Evolutionary conservation across 2,113 vertebrate species (phyloP).

Genomic region (Alligator mississippiensis): DNA sequence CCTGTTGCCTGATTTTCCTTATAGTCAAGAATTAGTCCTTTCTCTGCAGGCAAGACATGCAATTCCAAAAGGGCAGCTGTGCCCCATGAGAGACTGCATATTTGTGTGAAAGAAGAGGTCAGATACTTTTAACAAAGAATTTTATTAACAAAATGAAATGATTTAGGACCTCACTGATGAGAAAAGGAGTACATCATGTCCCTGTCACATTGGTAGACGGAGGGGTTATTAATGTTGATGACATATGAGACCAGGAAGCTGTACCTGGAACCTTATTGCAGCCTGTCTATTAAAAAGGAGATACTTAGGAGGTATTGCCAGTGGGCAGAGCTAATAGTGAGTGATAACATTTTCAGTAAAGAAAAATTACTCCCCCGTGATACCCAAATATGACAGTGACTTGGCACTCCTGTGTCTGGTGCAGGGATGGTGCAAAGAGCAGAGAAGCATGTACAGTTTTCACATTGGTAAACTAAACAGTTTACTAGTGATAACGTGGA

Average conservation of each 20-base stretch:
- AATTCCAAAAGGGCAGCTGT: neutral
- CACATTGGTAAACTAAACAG: neutral
- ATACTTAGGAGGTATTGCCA: slow-evolving; percentile 6
- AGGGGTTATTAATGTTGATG: slow-evolving; percentile 14
- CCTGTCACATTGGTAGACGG: neutral
- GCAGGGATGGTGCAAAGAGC: neutral
- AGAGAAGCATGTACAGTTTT: neutral
- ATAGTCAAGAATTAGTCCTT: neutral
- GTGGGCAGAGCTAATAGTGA: neutral
- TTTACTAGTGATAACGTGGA: neutral
- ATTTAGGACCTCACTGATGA: neutral
- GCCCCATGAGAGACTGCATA: neutral
- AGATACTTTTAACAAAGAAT: neutral
- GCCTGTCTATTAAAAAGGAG: slow-evolving; percentile 11
- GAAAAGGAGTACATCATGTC: neutral
- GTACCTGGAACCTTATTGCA: slow-evolving; percentile 5
- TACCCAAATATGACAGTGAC: neutral
- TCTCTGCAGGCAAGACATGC: neutral
- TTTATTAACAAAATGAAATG: neutral
- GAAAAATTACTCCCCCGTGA: neutral
- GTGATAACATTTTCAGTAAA: neutral
- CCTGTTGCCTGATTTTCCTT: neutral
- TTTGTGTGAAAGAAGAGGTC: neutral
- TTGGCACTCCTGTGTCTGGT: neutral
- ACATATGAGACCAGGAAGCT: neutral